Evolutionary conservation across 2,888 invertebrate genomes (phyloP).

Genomic region (Erannis defoliaria): DNA sequence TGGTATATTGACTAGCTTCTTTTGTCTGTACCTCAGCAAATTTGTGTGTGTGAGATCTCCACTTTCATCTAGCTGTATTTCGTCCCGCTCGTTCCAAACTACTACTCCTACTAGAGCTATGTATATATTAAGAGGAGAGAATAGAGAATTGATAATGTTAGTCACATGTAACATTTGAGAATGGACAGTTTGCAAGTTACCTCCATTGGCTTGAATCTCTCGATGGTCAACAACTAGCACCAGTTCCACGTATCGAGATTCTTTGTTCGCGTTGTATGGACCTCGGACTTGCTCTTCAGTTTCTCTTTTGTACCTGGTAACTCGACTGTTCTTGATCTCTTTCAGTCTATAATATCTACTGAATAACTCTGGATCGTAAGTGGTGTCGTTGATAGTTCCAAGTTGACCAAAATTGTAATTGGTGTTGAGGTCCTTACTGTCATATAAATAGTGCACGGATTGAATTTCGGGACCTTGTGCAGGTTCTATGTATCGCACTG

Average conservation of each 20-base stretch:
- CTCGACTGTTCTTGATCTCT: slow-evolving; percentile 84
- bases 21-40: slow-evolving; percentile 95
- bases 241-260: slow-evolving; percentile 95
- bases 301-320: slow-evolving; percentile 91
- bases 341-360: slow-evolving; percentile 69
- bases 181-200: slow-evolving; percentile 90
- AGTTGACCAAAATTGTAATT: slow-evolving; percentile 87
- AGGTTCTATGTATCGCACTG: slow-evolving; percentile 90
- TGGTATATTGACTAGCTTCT: slow-evolving; percentile 91
- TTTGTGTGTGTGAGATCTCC: slow-evolving; percentile 96
- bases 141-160: slow-evolving; percentile 98
- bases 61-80: slow-evolving; percentile 92
- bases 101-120: slow-evolving; percentile 98
- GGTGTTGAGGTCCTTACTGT: slow-evolving; percentile 87
- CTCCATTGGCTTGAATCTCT: slow-evolving; percentile 93
- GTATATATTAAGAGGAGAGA: slow-evolving; percentile 97
- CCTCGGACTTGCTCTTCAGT: slow-evolving; percentile 88
- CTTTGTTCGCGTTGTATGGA: slow-evolving; percentile 94
- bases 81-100: slow-evolving; percentile 97
- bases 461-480: slow-evolving; percentile 74
- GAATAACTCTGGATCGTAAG: slow-evolving; percentile 74
- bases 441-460: slow-evolving; percentile 88
- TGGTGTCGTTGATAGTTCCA: slow-evolving; percentile 87
- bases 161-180: slow-evolving; percentile 96
- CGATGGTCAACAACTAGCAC: slow-evolving; percentile 95